Conservation (phyloP, 2,888 invertebrate genomes). For the Pyrocoelia pectoralis region DNA sequence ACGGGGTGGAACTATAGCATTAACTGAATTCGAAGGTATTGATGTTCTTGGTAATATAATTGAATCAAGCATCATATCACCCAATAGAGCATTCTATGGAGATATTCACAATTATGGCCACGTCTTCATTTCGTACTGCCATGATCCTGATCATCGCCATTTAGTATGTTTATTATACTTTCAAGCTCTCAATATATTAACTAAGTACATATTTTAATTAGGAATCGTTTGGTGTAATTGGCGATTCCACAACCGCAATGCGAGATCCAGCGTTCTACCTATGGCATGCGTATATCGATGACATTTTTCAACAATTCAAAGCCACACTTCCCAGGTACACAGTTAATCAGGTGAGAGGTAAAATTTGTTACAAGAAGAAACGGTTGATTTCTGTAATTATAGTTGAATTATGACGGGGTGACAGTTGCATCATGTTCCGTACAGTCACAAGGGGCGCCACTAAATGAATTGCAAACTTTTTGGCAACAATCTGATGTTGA, state of each 20-base stretch:
- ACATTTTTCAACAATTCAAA: constrained; percentile 80
- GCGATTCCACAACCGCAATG: constrained; percentile 86
- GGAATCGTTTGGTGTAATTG: constrained; percentile 85
- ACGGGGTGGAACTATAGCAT: constrained; percentile 63
- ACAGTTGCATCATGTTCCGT: constrained; percentile 67
- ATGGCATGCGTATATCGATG: constrained; percentile 83
- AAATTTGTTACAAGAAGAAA: neutral
- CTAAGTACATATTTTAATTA: no score
- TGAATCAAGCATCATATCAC: constrained; percentile 75
- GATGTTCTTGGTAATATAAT: constrained; percentile 82
- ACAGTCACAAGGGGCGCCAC: constrained; percentile 60
- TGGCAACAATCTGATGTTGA: constrained; percentile 85
- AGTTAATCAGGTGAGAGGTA: constrained; percentile 61
- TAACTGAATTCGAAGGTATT: constrained; percentile 76
- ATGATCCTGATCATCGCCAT: constrained; percentile 82
- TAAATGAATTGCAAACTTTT: constrained; percentile 71
- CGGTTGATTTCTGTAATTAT: constrained; percentile 38
- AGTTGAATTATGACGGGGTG: constrained; percentile 72
- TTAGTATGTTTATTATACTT: no score
- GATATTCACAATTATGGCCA: constrained; percentile 87
- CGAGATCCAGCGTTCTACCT: constrained; percentile 87
- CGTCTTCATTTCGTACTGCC: constrained; percentile 76
- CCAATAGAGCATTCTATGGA: constrained; percentile 76
- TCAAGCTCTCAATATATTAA: constrained; percentile 21
- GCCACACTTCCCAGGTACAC: constrained; percentile 72